Evolutionary conservation across 2,888 invertebrate genomes (phyloP), one percentile per base, ranked within the genome.

Genomic region (Phortica magna): DNA sequence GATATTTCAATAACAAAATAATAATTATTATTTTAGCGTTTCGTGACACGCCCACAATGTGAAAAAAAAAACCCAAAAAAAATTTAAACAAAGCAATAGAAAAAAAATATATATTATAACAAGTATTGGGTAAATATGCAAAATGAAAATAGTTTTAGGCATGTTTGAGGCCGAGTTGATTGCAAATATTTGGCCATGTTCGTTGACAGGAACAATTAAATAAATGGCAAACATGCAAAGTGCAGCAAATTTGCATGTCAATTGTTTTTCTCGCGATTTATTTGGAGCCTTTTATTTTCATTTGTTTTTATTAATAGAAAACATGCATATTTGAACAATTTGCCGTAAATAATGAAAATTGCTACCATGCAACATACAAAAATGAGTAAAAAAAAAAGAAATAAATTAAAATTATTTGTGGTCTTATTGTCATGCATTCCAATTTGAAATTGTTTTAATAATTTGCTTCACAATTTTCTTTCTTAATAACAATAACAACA

Each of bases 171-270:
- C 48, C 41, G 22, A 68, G 68, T 68, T 43, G 68, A 43, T 68
- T 68, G 68, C 68, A 42, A 68, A 68, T 68, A 43, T 68, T 68
- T 68, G 43, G 68, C 48, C 68, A 43, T 68, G 68, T 22, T 43
- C 43, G 68, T 43, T 68, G 68, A 68, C 68, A 68, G 68, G 68
- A 68, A 68, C 68, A 68, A 68, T 68, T 68, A 68, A 68, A 68
- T 68, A 68, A 68, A 68, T 68, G 68, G 43, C 68, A 68, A n/a
- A 19, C 9, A 43, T 43, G 68, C 42, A 68, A 22, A 14, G 59
- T 17, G 17, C 10, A 61, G 61, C 31, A 61, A 61, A 68, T 68
- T 68, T 68, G 68, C 43, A 43, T 68, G 68, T 68, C 68, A 68
- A 68, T 68, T 43, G 43, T 7, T 19, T 65, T 65, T 43, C 17